phyloP scores from a whole-genome alignment of 2,888 invertebrate species.

The Drosophila subquinaria region DNA sequence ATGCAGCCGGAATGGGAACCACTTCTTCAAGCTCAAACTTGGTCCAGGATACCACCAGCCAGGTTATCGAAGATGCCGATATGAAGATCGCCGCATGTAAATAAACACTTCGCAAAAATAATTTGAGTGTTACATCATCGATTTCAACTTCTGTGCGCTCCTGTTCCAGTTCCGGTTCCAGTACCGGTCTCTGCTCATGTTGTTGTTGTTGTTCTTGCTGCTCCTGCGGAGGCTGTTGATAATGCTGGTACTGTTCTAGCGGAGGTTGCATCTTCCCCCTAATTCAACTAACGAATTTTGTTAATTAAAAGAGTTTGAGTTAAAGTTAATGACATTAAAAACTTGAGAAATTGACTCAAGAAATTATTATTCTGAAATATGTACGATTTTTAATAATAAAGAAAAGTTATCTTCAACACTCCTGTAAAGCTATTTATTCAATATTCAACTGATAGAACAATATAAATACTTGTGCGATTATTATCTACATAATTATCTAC shows the following conservation, averaged over 20 bases:
- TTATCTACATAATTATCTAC: no score
- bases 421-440: no score
- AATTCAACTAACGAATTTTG: slow-evolving; percentile 19
- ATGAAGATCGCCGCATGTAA: slow-evolving; percentile 2
- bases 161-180: neutral
- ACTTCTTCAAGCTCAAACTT: neutral
- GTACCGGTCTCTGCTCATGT: neutral
- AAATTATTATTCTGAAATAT: no score
- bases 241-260: slow-evolving; percentile 3
- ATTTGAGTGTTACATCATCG: neutral
- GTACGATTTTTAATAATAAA: no score
- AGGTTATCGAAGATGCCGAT: slow-evolving; percentile 7
- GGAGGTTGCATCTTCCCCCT: slow-evolving; percentile 19
- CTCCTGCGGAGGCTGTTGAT: slow-evolving; percentile 5
- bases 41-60: slow-evolving; percentile 9
- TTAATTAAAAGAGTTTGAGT: neutral
- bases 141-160: slow-evolving; percentile 1
- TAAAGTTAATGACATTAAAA: slow-evolving; percentile 14
- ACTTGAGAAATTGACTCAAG: neutral
- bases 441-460: no score
- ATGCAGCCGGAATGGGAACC: slow-evolving; percentile 24
- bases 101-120: slow-evolving; percentile 34
- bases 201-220: slow-evolving; percentile 1
- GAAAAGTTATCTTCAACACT: no score
- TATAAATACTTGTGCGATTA: no score